Evolutionary conservation across 1,140 invertebrate genomes (phyloP).

Genomic region (Drosophila rufa): DNA sequence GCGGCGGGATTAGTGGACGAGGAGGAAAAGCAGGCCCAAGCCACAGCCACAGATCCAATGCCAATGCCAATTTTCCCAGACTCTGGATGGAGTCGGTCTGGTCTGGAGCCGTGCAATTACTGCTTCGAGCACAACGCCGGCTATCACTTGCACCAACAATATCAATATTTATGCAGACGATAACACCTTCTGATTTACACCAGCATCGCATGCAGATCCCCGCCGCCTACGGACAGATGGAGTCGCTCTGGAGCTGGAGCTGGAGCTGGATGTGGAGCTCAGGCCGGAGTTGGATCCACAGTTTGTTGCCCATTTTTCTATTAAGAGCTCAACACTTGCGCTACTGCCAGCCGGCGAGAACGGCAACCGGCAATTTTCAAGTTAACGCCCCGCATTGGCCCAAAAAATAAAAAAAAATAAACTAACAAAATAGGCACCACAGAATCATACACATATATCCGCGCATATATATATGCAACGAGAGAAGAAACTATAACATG

Average conservation of each 20-base stretch:
- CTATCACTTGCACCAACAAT: slow-evolving; percentile 82
- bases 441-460: slow-evolving; percentile 6
- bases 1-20: slow-evolving; percentile 63
- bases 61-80: slow-evolving; percentile 75
- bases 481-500: slow-evolving; percentile 77
- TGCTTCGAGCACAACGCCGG: slow-evolving; percentile 79
- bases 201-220: slow-evolving; percentile 77
- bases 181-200: slow-evolving; percentile 84
- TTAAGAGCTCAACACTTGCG: slow-evolving; percentile 84
- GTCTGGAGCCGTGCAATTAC: slow-evolving; percentile 69
- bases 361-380: slow-evolving; percentile 74
- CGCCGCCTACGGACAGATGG: slow-evolving; percentile 45
- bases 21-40: slow-evolving; percentile 15
- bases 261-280: neutral
- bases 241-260: slow-evolving; percentile 13
- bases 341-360: slow-evolving; percentile 69
- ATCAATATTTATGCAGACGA: slow-evolving; percentile 84
- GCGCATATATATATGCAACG: slow-evolving; percentile 37
- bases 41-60: slow-evolving; percentile 33
- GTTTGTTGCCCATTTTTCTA: slow-evolving; percentile 66
- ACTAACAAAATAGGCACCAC: neutral
- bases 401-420: slow-evolving; percentile 43
- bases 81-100: slow-evolving; percentile 16
- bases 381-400: slow-evolving; percentile 74
- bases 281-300: slow-evolving; percentile 12